phyloP scores from a whole-genome alignment of 2,888 invertebrate genomes.

The Baccha elongata region DNA sequence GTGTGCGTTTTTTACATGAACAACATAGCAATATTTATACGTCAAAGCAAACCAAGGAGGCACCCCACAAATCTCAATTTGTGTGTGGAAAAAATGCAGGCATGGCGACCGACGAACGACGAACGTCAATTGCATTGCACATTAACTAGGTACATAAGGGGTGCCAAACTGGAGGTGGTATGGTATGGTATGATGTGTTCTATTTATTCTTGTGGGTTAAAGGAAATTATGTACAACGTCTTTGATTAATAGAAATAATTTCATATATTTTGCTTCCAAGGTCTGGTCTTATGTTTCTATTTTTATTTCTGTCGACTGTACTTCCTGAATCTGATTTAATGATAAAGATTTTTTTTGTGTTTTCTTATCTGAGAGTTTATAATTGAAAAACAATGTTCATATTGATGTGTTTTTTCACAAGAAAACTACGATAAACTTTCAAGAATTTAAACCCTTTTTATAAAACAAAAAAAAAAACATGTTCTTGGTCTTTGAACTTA shows the following conservation, averaged over 20 bases:
- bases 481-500: conserved; percentile 10
- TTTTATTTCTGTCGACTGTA: conserved; percentile 1
- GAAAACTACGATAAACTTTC: background rate
- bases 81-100: conserved; percentile 33
- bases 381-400: conserved; percentile 18
- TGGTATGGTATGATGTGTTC: conserved; percentile 11
- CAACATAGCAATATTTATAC: conserved; percentile 4
- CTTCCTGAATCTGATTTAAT: conserved; percentile 2
- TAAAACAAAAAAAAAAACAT: background rate
- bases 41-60: background rate
- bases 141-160: background rate
- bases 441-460: background rate
- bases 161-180: conserved; percentile 13
- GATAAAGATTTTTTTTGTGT: conserved; percentile 7
- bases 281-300: background rate
- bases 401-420: background rate
- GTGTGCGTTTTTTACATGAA: conserved; percentile 21
- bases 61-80: conserved; percentile 47
- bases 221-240: conserved; percentile 42
- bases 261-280: conserved; percentile 8
- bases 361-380: conserved; percentile 8
- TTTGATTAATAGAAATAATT: conserved; percentile 44
- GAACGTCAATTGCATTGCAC: conserved; percentile 36
- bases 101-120: conserved; percentile 20
- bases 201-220: conserved; percentile 37